A percentile compares a stretch with the other conserved stretches of the same genome.
Evolutionary conservation across 2,888 invertebrate species (phyloP).

Genomic region (Lasioglossum zephyrum): DNA sequence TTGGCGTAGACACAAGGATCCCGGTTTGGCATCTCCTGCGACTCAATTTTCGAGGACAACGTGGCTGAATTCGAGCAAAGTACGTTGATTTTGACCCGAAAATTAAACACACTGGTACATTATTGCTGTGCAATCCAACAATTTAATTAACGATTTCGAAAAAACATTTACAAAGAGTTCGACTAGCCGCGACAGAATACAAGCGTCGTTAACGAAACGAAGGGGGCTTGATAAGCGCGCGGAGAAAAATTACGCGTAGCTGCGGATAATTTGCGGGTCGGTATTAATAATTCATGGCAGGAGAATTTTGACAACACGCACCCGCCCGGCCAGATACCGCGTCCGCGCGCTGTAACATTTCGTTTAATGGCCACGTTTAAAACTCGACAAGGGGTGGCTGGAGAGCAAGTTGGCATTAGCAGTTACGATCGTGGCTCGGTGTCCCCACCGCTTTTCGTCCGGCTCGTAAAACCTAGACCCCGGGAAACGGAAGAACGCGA

Average conservation of each 20-base stretch:
- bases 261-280: slow-evolving; percentile 38
- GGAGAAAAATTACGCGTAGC: slow-evolving; percentile 25
- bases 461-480: slow-evolving; percentile 62
- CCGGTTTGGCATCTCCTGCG: neutral
- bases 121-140: neutral
- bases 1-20: slow-evolving; percentile 54
- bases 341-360: slow-evolving; percentile 47
- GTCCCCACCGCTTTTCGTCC: slow-evolving; percentile 53
- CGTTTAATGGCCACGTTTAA: slow-evolving; percentile 64
- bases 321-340: slow-evolving; percentile 19
- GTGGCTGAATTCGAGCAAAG: neutral
- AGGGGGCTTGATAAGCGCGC: neutral
- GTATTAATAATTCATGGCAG: slow-evolving; percentile 55
- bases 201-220: slow-evolving; percentile 17
- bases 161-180: neutral
- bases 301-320: slow-evolving; percentile 48
- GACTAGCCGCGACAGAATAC: neutral
- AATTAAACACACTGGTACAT: neutral
- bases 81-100: neutral
- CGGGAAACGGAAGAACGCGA: slow-evolving; percentile 29
- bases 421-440: slow-evolving; percentile 59
- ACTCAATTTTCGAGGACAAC: neutral
- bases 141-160: neutral
- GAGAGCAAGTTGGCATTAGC: slow-evolving; percentile 54
- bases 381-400: slow-evolving; percentile 51